A percentile compares a stretch with the other conserved stretches of the same genome.
These are phyloP conservation scores for Yponomeuta evonymella DNA, from an alignment of 2,888 invertebrate species.

Conservation along the genomic window DNA sequence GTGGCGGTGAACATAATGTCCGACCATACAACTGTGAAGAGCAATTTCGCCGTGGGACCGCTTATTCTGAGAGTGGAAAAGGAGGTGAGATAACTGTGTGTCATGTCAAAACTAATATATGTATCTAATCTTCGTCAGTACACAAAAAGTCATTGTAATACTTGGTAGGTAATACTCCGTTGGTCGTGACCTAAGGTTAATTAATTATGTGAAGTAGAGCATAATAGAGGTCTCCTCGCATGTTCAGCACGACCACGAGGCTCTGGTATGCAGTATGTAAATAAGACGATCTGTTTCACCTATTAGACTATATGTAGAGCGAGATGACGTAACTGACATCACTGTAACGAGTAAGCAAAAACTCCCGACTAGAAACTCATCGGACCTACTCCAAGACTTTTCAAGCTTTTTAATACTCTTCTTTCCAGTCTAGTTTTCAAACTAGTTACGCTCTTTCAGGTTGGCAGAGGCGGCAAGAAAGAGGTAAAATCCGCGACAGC, in stretches of 20 bases:
- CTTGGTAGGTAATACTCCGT: too few species aligned
- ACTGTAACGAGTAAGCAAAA: background rate
- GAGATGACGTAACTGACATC: too few species aligned
- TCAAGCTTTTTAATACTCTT: background rate
- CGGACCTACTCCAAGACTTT: background rate
- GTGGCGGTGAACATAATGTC: conserved; percentile 87
- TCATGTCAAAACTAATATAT: background rate
- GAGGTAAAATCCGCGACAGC: conserved; percentile 91
- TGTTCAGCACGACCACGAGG: too few species aligned
- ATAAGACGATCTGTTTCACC: too few species aligned
- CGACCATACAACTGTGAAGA: conserved; percentile 88
- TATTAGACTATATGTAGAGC: too few species aligned
- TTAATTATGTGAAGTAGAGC: background rate
- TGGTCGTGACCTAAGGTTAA: background rate
- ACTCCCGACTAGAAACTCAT: background rate
- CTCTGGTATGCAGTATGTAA: too few species aligned
- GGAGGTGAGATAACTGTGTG: conserved; percentile 68
- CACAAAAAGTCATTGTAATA: too few species aligned
- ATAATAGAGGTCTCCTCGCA: too few species aligned
- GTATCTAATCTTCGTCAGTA: too few species aligned
- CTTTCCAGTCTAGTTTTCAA: background rate
- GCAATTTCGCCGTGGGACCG: conserved; percentile 88
- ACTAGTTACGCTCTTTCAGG: conserved; percentile 53
- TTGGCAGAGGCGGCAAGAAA: conserved; percentile 86
- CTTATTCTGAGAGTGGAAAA: conserved; percentile 86